A percentile compares a stretch with the other conserved stretches of the same genome.
phyloP scores from a whole-genome alignment of 2,888 invertebrate species.

The Malthinus flaveolus region DNA sequence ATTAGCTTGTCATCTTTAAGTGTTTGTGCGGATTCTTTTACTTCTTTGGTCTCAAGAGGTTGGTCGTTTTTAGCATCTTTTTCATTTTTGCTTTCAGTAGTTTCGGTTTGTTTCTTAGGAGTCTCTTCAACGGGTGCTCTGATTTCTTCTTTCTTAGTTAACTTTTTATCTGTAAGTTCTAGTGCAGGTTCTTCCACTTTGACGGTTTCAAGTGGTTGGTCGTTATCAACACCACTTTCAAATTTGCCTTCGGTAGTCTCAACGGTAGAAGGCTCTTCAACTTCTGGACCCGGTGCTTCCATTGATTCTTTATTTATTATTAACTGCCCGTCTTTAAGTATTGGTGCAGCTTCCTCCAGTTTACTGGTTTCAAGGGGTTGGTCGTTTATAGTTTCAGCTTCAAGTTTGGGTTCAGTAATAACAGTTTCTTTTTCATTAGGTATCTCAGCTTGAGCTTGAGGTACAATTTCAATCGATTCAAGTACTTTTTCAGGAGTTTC shows the following conservation, averaged over 20 bases:
- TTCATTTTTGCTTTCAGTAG: not conserved
- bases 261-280: not conserved
- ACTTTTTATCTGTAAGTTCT: not conserved
- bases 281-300: no score
- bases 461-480: conserved; percentile 7
- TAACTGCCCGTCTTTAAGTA: not conserved
- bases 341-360: not conserved
- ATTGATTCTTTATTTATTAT: not conserved
- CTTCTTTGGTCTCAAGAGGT: not conserved
- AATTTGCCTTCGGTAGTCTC: not conserved
- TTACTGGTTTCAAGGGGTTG: not conserved
- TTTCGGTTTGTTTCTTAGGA: not conserved
- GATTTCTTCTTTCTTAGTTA: no score
- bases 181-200: not conserved
- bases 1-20: no score
- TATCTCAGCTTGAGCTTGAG: no score
- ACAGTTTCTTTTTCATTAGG: no score
- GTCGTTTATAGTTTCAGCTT: conserved; percentile 6
- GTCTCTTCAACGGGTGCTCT: not conserved
- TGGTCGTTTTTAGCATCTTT: not conserved
- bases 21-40: not conserved
- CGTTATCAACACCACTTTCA: not conserved
- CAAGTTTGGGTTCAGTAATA: no score
- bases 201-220: not conserved
- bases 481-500: conserved; percentile 6